Conservation (phyloP, 2,797 vertebrate genomes). For the Yasuhikotakia modesta region DNA sequence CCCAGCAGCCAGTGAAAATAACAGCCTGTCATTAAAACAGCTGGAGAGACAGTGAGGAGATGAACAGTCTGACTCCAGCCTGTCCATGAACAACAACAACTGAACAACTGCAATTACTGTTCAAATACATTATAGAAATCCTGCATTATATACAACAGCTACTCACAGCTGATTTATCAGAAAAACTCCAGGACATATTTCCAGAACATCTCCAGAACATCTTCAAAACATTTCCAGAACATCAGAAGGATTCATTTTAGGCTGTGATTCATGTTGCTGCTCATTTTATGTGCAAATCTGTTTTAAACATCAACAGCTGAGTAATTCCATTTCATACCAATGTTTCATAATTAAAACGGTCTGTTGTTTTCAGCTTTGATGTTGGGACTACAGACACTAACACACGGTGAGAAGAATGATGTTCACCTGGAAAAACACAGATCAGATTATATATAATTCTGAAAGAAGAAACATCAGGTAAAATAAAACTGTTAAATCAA, state of each 20-base stretch:
- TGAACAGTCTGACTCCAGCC: conserved; percentile 47
- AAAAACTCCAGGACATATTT: too few relatives aligned
- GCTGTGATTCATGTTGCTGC: conserved; percentile 20
- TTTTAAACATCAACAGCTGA: conserved; percentile 25
- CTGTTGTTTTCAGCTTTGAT: conserved; percentile 24
- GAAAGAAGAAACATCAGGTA: too few relatives aligned
- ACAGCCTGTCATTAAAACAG: conserved; percentile 58
- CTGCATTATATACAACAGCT: too few relatives aligned
- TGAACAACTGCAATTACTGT: not conserved
- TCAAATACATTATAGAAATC: too few relatives aligned
- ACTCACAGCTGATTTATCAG: too few relatives aligned
- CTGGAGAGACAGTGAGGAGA: conserved; percentile 54
- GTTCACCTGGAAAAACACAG: too few relatives aligned
- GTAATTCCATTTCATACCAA: conserved; percentile 10
- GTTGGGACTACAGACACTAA: not conserved
- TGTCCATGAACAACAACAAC: not conserved
- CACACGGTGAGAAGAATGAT: not conserved
- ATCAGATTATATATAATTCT: too few relatives aligned
- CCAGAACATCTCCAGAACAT: too few relatives aligned
- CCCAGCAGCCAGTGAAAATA: conserved; percentile 52
- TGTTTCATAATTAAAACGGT: conserved; percentile 12
- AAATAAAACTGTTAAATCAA: too few relatives aligned
- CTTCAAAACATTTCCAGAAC: not conserved
- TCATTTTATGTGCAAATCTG: conserved; percentile 23
- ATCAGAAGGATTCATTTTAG: conserved; percentile 27